Base-by-base conservation (phyloP, 2,888 invertebrate genomes). In the Eupithecia insigniata region DNA sequence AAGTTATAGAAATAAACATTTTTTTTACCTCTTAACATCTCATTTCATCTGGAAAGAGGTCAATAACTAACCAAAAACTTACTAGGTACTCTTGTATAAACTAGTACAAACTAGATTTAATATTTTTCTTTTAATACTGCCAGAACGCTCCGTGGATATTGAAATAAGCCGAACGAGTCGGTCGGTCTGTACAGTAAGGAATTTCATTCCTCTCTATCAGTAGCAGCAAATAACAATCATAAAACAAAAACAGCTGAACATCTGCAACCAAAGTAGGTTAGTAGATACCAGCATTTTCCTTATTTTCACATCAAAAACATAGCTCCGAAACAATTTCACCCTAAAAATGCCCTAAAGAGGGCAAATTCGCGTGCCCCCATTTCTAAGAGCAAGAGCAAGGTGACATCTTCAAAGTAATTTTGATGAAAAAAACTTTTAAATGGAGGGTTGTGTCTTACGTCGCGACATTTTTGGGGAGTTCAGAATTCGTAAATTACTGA, bases 351-450 rank as follows among this genome's bases (percentile, higher is more conserved):
- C 61, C 26, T 51, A 18, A 66, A 30, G 36, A 58, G 70, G 64
- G 51, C 66, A 66, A 74, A 70, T 76, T 67, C 75, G 73, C 70
- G 74, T 76, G 51, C 55, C 55, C 78, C 30, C 60, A 60, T 60
- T 60, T 60, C 18, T 30, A 60, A 68, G 75, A 76, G 76, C 71
- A 76, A 73, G 74, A 55, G 55, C 39, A 73, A 76, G 77, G 76
- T 76, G 73, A 71, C 71, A 71, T 66, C 75, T 71, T 76, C 79
- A 76, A 78, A 79, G 78, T 77, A 77, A 79, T 78, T 79, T 79
- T 78, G 79, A 79, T 79, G 78, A 79, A 79, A 77, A 79, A 79
- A 79, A 78, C 67, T 76, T 79, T 69, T 39, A 71, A 71, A 66
- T 73, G 67, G 61, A 71, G 36, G 64, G 61, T 32, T 32, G 32